A percentile compares a stretch with the other conserved stretches of the same genome.
These are phyloP conservation scores for Sturnus vulgaris DNA, from an alignment of 2,113 vertebrate genomes.

Conservation along the genomic window DNA sequence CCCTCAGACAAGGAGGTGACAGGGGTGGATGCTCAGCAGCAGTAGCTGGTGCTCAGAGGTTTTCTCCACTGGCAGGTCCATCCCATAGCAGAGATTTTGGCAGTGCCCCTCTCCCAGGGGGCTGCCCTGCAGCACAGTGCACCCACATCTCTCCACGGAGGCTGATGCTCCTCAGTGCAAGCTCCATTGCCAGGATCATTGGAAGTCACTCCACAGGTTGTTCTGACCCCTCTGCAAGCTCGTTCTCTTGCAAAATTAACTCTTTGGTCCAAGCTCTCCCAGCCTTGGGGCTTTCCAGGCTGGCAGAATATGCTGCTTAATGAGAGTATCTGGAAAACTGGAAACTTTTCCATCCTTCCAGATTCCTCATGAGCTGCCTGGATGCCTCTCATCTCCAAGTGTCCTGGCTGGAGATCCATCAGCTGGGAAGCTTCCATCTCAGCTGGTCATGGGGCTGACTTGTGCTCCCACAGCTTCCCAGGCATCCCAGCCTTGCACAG, in stretches of 20 bases:
- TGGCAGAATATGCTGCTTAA: neutral
- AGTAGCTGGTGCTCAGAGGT: neutral
- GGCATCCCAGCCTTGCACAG: neutral
- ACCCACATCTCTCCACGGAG: fast-evolving
- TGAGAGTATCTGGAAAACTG: neutral
- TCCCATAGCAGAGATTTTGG: neutral
- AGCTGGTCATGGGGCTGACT: neutral
- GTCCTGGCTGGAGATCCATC: neutral
- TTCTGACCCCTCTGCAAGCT: neutral
- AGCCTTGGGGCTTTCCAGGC: neutral
- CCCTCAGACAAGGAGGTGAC: neutral
- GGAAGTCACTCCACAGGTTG: neutral
- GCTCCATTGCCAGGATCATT: neutral
- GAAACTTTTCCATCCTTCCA: neutral
- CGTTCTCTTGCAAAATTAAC: neutral
- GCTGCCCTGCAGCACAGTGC: neutral
- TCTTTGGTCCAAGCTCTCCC: neutral
- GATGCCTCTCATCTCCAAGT: neutral
- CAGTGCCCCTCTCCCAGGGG: neutral
- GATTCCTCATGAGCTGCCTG: neutral
- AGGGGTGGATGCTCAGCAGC: neutral
- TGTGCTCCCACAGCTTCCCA: neutral
- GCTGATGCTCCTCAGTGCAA: neutral
- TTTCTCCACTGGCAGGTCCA: neutral
- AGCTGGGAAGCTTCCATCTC: neutral